These are phyloP conservation scores for Amphiprion clarkii DNA, from an alignment of 2,797 vertebrate species.

Conservation along the genomic window DNA sequence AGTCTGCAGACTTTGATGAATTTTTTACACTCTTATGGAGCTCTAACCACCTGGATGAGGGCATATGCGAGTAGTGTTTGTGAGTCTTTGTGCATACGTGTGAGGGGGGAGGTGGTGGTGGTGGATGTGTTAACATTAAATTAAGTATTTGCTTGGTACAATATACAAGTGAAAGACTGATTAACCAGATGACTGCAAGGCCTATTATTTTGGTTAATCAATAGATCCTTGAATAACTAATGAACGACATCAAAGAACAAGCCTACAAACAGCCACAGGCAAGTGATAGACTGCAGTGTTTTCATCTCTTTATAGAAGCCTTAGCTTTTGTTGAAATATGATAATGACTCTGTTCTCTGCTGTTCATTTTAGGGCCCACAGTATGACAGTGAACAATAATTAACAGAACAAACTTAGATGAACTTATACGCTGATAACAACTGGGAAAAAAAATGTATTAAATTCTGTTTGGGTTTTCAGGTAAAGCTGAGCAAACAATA, in stretches of 20 bases:
- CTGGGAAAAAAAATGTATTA: neutral
- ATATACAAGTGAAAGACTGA: slow-evolving; percentile 71
- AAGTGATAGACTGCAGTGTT: slow-evolving; percentile 70
- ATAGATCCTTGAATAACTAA: slow-evolving; percentile 80
- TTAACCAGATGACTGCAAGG: slow-evolving; percentile 77
- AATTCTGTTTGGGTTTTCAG: neutral
- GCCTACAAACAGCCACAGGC: slow-evolving; percentile 71
- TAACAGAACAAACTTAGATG: slow-evolving; percentile 21
- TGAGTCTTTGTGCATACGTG: slow-evolving; percentile 30
- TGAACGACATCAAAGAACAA: slow-evolving; percentile 76
- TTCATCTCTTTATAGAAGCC: slow-evolving; percentile 72
- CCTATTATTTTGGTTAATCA: slow-evolving; percentile 82
- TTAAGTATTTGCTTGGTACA: slow-evolving; percentile 60
- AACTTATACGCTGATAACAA: slow-evolving; percentile 6
- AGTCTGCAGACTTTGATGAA: slow-evolving; percentile 72
- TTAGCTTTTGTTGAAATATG: slow-evolving; percentile 75
- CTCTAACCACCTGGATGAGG: slow-evolving; percentile 70
- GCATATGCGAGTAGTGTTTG: slow-evolving; percentile 28
- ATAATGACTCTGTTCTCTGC: slow-evolving; percentile 66
- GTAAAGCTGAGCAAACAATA: slow-evolving; percentile 11
- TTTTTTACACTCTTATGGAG: slow-evolving; percentile 73
- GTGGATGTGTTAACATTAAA: slow-evolving; percentile 60
- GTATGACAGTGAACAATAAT: slow-evolving; percentile 52
- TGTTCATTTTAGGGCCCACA: slow-evolving; percentile 54
- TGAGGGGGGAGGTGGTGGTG: neutral